phyloP scores from a whole-genome alignment of 2,113 vertebrate genomes.

The Acrocephalus arundinaceus region DNA sequence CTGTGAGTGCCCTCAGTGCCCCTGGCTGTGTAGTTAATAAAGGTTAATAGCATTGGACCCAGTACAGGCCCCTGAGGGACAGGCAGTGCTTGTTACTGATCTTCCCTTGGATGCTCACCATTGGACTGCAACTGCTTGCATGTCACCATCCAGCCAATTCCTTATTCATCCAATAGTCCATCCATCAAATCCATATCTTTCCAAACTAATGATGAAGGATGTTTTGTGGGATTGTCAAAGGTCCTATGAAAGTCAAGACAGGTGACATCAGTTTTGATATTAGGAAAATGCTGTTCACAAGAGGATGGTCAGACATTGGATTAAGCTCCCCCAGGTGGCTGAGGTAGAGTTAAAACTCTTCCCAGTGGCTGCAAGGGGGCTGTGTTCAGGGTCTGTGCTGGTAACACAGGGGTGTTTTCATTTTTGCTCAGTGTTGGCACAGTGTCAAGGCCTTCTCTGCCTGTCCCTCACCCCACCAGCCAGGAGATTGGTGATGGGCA shows the following conservation, averaged over 20 bases:
- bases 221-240: background rate
- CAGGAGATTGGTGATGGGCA: background rate
- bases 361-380: background rate
- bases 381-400: background rate
- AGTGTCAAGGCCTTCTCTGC: background rate
- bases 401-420: background rate
- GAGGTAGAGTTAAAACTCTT: background rate
- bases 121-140: background rate
- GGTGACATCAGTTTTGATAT: background rate
- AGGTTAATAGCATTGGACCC: background rate
- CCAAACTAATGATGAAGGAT: fast-evolving
- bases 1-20: background rate
- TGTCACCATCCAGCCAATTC: background rate
- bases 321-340: background rate
- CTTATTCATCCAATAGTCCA: background rate
- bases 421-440: background rate
- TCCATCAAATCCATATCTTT: fast-evolving
- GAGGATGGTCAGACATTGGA: background rate
- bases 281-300: background rate
- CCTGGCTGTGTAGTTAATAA: background rate
- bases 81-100: background rate
- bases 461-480: background rate
- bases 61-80: no score
- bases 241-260: background rate
- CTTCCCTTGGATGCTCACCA: background rate